Conservation (phyloP, 2,888 invertebrate genomes). For the Furcula furcula region DNA sequence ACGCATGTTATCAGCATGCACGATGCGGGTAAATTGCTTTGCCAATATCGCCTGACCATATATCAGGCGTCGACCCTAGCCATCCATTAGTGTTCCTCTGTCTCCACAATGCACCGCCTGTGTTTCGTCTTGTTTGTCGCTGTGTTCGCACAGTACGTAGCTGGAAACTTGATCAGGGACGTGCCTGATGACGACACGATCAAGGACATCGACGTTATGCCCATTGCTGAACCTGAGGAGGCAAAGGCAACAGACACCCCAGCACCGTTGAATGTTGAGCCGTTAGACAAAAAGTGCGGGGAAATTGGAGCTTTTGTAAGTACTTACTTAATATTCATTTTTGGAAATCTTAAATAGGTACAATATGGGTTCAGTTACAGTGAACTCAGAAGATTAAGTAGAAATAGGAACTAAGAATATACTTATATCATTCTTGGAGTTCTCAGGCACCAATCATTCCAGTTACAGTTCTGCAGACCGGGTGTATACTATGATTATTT, state of each 20-base stretch:
- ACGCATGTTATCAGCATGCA: constrained; percentile 19
- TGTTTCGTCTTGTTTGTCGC: constrained; percentile 24
- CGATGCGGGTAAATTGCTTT: constrained; percentile 14
- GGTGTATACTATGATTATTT: no score
- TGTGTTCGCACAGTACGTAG: constrained; percentile 31
- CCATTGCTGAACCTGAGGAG: constrained; percentile 7
- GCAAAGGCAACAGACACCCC: constrained; percentile 6
- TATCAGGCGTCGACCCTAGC: constrained; percentile 17
- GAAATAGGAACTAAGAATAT: no score
- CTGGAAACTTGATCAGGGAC: constrained; percentile 39
- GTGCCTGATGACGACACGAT: constrained; percentile 20
- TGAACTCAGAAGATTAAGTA: no score
- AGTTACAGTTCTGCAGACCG: no score
- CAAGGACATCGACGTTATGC: constrained; percentile 19
- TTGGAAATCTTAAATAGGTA: no score
- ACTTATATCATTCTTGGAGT: no score
- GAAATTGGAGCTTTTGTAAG: constrained; percentile 62
- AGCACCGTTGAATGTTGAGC: constrained; percentile 4
- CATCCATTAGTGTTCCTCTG: constrained; percentile 18
- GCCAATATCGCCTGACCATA: constrained; percentile 14
- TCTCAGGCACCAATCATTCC: no score
- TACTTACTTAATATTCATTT: constrained; percentile 18
- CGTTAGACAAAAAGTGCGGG: constrained; percentile 35
- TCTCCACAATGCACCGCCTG: constrained; percentile 27
- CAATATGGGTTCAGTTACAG: no score